Evolutionary conservation across 2,113 vertebrate genomes (phyloP), one percentile per base, ranked within the genome.

Genomic region (Mungos mungo): DNA sequence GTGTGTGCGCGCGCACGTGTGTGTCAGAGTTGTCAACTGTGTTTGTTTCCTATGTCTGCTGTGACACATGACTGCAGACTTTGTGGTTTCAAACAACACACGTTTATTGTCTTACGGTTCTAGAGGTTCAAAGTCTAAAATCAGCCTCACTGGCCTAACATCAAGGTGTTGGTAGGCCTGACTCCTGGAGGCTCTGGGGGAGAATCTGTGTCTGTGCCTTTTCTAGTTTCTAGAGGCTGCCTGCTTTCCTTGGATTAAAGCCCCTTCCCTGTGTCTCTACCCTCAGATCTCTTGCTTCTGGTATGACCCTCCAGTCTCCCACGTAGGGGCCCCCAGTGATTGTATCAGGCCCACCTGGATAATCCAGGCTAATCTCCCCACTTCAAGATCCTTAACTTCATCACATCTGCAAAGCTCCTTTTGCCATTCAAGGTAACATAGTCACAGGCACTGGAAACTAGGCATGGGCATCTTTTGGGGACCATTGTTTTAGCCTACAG

Each of bases 271-370:
- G 12, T 8, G 35, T 31, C 63, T 80, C 12, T 12, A 45, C 0
- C 38, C 0, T 29, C 2, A 29, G 2, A 1, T 60, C 16, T 84
- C 63, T 63, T 80, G 0, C 54, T 33, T 4, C 85, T 21, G 4
- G 47, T 71, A 3, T 1, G 45, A 66, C 50, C 63, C 3, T 90
- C 41, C 52, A 4, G 3, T 21, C 21, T 69, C 35, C 57, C 31
- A 79, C 50, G 35, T 29, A n/a, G 66, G 54, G 25, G 35, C 57
- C 45, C 74, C 69, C 45, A 77, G 47, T n/a, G 88, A 45, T 41
- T 9, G 35, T 25, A 1, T 13, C 27, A 60, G 54, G 19, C 63
- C 63, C 23, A 5, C 19, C 47, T 27, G 5, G 41, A 52, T 50
- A 83, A 76, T 45, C 57, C 15, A 35, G 45, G 81, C 6, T 88